Percentiles rank a stretch among this genome's conserved stretches.
phyloP scores from a whole-genome alignment of 2,797 vertebrate species.

The Smutsia gigantea region DNA sequence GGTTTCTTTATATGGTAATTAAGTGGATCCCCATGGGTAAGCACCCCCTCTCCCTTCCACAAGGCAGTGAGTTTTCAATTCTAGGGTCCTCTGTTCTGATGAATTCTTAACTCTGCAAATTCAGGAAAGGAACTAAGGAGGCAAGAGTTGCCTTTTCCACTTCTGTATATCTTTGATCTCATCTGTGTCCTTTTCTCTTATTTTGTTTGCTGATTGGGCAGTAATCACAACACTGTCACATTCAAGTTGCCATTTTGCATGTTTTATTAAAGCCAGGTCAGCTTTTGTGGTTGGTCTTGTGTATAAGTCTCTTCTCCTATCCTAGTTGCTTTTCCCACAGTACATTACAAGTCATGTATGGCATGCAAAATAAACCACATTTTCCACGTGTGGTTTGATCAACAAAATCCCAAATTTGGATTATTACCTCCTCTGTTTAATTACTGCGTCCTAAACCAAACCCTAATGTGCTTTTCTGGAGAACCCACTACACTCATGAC shows the following conservation, averaged over 20 bases:
- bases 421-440: conserved; percentile 65
- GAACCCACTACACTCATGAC: background rate
- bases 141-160: background rate
- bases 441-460: conserved; percentile 53
- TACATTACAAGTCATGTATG: background rate
- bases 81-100: background rate
- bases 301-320: background rate
- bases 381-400: conserved; percentile 46
- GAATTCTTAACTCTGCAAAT: background rate
- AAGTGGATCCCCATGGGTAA: background rate
- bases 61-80: background rate
- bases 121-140: background rate
- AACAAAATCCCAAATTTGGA: conserved; percentile 38
- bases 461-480: conserved; percentile 37
- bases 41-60: background rate
- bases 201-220: background rate
- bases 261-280: conserved; percentile 27
- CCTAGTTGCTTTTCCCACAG: background rate
- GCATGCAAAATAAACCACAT: conserved; percentile 27
- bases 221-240: background rate
- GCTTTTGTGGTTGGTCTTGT: background rate
- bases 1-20: background rate
- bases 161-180: background rate
- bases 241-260: conserved; percentile 11
- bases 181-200: background rate